These are phyloP conservation scores for Colistium nudipinnis DNA, from an alignment of 2,113 vertebrate species.

Conservation along the genomic window DNA sequence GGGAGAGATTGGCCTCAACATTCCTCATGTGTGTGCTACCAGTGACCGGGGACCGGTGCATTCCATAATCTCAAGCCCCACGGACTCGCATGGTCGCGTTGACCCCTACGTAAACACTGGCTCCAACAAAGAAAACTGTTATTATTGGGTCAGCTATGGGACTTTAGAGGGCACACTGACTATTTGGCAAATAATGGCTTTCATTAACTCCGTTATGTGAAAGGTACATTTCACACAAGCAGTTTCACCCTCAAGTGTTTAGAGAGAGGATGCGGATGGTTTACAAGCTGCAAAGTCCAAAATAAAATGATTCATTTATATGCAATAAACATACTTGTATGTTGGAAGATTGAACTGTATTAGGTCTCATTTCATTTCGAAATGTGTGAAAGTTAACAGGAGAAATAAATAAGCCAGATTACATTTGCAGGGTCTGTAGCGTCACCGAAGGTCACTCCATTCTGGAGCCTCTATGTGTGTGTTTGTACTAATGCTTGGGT, in stretches of 20 bases:
- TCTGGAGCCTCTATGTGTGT: neutral
- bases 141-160: constrained; percentile 35
- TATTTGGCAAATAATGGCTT: constrained; percentile 31
- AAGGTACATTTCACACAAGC: constrained; percentile 33
- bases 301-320: no score
- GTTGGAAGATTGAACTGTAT: no score
- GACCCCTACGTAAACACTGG: constrained; percentile 46
- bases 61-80: constrained; percentile 46
- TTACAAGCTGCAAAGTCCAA: neutral
- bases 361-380: no score
- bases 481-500: constrained; percentile 2
- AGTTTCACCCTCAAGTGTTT: neutral
- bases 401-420: neutral
- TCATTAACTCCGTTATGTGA: constrained; percentile 36
- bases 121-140: constrained; percentile 44
- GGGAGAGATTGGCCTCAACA: constrained; percentile 46
- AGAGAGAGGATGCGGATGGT: neutral
- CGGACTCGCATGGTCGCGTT: constrained; percentile 41
- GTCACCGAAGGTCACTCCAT: constrained; percentile 19
- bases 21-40: constrained; percentile 64
- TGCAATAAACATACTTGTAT: no score
- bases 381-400: neutral
- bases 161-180: constrained; percentile 30
- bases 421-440: neutral
- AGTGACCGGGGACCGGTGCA: constrained; percentile 13